Evolutionary conservation across 2,888 invertebrate genomes (phyloP).

Genomic region (Synanthedon tipuliformis): DNA sequence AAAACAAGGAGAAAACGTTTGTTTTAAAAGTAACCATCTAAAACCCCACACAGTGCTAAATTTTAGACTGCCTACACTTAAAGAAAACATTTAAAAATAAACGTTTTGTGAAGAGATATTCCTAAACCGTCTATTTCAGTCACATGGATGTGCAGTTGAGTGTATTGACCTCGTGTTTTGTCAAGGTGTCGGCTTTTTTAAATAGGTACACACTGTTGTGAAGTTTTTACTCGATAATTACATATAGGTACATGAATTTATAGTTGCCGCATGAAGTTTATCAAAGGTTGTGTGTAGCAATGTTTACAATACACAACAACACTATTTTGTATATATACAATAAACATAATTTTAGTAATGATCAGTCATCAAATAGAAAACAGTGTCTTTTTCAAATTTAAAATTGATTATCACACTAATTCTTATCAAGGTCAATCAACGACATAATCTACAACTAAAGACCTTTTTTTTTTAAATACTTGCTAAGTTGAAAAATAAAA

Average conservation of each 20-base stretch:
- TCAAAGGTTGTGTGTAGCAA: neutral
- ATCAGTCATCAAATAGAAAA: neutral
- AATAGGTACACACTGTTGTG: slow-evolving; percentile 61
- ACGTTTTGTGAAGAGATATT: too few relatives aligned
- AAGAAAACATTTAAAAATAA: too few relatives aligned
- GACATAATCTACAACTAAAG: too few relatives aligned
- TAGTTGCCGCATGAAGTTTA: neutral
- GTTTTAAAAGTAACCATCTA: neutral
- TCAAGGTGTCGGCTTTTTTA: slow-evolving; percentile 71
- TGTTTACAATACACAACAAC: neutral
- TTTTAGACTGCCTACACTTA: neutral
- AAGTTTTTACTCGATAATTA: slow-evolving; percentile 42
- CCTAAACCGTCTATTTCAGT: slow-evolving; percentile 19
- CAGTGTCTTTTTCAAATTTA: too few relatives aligned
- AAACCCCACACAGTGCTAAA: neutral
- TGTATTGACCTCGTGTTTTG: slow-evolving; percentile 71
- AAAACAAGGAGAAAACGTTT: neutral
- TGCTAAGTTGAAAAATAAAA: too few relatives aligned
- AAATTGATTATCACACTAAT: too few relatives aligned
- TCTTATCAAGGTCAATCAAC: too few relatives aligned
- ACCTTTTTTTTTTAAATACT: too few relatives aligned
- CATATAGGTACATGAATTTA: slow-evolving; percentile 16
- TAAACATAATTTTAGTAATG: too few relatives aligned
- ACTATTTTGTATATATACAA: too few relatives aligned
- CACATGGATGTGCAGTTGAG: slow-evolving; percentile 62